Base-by-base conservation (phyloP, 1,140 invertebrate species). In the Matsumurasca onukii region DNA sequence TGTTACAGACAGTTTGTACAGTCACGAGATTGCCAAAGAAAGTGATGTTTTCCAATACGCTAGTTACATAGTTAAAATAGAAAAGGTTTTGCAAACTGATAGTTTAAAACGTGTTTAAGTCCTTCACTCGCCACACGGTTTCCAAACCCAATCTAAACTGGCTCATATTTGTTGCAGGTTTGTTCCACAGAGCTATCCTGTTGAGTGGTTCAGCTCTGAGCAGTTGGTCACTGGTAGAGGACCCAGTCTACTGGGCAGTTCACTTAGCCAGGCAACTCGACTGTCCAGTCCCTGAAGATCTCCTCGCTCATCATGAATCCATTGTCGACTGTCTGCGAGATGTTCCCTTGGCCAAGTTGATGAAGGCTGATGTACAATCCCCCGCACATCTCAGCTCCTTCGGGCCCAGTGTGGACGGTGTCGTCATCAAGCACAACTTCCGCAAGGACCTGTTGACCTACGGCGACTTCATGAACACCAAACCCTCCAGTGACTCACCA, bases 121-220 rank as follows among this genome's bases (percentile, higher is more conserved):
- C n/a, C n/a, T n/a, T n/a, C n/a, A n/a, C n/a, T n/a, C n/a, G n/a
- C n/a, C n/a, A n/a, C n/a, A n/a, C n/a, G n/a, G n/a, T n/a, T n/a
- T n/a, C n/a, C n/a, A n/a, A n/a, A n/a, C n/a, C n/a, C n/a, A n/a
- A n/a, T n/a, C n/a, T n/a, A n/a, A n/a, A n/a, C n/a, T n/a, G n/a
- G n/a, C n/a, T n/a, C n/a, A n/a, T n/a, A n/a, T n/a, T n/a, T n/a
- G n/a, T 66, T 74, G 12, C 79, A 90, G 91, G 90, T 71, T 81
- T 98, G 2, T 98, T 98, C 78, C 93, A 95, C 72, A 86, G 95
- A 70, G 91, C 93, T 3, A 91, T 98, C 66, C 83, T 98, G 3
- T 84, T 97, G 76, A 95, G 93, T 1, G 96, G 96, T 3, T 97
- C 95, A 24, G 94, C 95, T 0, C 80, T 97, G 17, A 92, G 92